These are phyloP conservation scores for Oreochromis mossambicus DNA, from an alignment of 2,797 vertebrate species.

Conservation along the genomic window DNA sequence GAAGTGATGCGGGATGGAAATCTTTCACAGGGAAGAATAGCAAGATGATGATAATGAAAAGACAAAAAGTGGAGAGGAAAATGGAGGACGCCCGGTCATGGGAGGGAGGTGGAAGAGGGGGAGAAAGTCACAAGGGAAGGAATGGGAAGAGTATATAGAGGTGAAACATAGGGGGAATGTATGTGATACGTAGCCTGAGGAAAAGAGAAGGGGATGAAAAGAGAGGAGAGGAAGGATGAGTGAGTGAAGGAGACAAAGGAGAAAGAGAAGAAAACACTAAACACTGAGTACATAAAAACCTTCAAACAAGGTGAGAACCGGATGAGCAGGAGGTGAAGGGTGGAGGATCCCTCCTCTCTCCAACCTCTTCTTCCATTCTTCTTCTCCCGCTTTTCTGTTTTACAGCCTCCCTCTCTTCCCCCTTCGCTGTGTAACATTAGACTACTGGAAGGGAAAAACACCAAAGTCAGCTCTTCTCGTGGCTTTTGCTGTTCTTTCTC, in stretches of 20 bases:
- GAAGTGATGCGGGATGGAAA: conserved; percentile 17
- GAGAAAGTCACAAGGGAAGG: conserved; percentile 45
- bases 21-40: conserved; percentile 7
- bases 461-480: conserved; percentile 58
- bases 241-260: background rate
- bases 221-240: conserved; percentile 13
- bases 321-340: conserved; percentile 43
- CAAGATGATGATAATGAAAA: background rate
- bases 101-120: conserved; percentile 22
- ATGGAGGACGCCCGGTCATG: conserved; percentile 43
- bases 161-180: conserved; percentile 53
- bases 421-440: conserved; percentile 48
- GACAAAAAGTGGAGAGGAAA: conserved; percentile 11
- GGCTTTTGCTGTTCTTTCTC: conserved; percentile 35
- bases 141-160: conserved; percentile 16
- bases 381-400: background rate
- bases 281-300: conserved; percentile 5
- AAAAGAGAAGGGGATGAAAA: conserved; percentile 10
- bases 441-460: conserved; percentile 54
- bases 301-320: conserved; percentile 36
- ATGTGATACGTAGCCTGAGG: conserved; percentile 63
- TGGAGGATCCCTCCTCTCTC: conserved; percentile 20
- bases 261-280: conserved; percentile 6
- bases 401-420: background rate
- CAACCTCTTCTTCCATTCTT: conserved; percentile 12